phyloP scores from a whole-genome alignment of 1,140 invertebrate species.

The Meloidogyne exigua region DNA sequence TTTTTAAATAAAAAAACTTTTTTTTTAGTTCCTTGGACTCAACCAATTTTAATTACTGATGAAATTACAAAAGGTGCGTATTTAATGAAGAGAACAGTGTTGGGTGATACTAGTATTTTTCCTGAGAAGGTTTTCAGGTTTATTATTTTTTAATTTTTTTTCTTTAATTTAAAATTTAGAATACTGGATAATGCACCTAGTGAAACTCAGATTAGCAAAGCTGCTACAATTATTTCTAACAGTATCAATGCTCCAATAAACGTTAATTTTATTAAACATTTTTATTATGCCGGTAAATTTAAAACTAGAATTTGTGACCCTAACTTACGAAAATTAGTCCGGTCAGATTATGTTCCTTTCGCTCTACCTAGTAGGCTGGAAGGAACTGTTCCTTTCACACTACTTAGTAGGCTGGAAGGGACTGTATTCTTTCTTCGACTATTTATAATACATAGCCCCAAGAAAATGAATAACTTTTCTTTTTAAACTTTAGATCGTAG shows the following conservation, averaged over 20 bases:
- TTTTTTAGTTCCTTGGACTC: slow-evolving; percentile 30
- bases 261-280: background rate
- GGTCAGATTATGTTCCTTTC: too few species aligned
- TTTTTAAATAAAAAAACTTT: slow-evolving; percentile 12
- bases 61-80: slow-evolving; percentile 29
- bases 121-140: slow-evolving; percentile 39
- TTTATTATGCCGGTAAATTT: too few species aligned
- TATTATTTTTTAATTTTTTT: slow-evolving; percentile 18
- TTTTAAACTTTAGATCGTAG: background rate
- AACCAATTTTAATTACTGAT: slow-evolving; percentile 31
- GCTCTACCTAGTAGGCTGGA: too few species aligned
- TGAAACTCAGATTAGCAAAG: slow-evolving; percentile 36
- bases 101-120: slow-evolving; percentile 23
- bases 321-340: too few species aligned
- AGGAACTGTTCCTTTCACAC: background rate
- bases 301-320: too few species aligned
- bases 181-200: slow-evolving; percentile 24
- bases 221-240: slow-evolving; percentile 9
- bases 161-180: slow-evolving; percentile 14
- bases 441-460: too few species aligned
- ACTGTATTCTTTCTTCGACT: too few species aligned
- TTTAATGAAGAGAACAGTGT: slow-evolving; percentile 20
- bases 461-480: too few species aligned
- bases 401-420: too few species aligned
- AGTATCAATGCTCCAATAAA: background rate